Percentiles rank a stretch among this genome's conserved stretches.
phyloP scores from a whole-genome alignment of 2,797 vertebrate genomes.

The Sebastes diploproa region DNA sequence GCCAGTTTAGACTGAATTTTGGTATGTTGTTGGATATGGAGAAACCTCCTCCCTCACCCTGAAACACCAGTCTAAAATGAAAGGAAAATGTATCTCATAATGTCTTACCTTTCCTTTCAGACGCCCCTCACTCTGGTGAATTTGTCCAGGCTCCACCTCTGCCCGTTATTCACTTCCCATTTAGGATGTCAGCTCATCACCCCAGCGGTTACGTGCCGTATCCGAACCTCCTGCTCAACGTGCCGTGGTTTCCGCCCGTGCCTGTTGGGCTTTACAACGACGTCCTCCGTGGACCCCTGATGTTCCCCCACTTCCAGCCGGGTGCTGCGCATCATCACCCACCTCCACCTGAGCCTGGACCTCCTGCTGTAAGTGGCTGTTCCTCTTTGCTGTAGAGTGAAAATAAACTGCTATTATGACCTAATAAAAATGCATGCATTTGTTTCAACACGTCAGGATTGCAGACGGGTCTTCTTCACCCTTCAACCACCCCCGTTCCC shows the following conservation, averaged over 20 bases:
- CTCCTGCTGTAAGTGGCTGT: constrained; percentile 14
- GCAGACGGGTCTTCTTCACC: neutral
- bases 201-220: neutral
- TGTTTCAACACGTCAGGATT: constrained; percentile 10
- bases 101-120: neutral
- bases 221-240: constrained; percentile 1
- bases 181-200: neutral
- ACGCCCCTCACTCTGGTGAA: neutral
- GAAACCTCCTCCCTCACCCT: neutral
- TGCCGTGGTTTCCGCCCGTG: neutral
- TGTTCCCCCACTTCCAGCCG: neutral
- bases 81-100: neutral
- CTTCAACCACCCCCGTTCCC: neutral
- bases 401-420: neutral
- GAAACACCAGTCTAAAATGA: neutral
- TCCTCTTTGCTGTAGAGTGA: neutral
- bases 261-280: neutral
- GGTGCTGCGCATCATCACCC: neutral
- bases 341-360: neutral
- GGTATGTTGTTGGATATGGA: neutral
- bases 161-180: neutral
- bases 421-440: neutral
- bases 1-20: neutral
- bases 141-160: neutral
- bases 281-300: neutral